phyloP scores from a whole-genome alignment of 2,888 invertebrate genomes.

The Drosophila prolongata region DNA sequence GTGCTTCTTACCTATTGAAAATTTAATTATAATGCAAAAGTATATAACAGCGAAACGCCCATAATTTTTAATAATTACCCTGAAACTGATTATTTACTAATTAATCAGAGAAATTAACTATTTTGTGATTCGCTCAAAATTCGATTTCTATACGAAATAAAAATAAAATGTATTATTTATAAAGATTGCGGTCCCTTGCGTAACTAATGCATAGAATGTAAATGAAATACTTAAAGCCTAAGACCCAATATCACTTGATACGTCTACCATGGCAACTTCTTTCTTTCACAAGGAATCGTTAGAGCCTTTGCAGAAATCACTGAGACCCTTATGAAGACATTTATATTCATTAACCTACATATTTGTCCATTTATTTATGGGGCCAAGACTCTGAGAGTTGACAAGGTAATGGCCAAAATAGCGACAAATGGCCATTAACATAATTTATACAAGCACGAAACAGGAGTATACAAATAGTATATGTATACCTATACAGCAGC shows the following conservation, averaged over 20 bases:
- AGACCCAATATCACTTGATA: slow-evolving; percentile 8
- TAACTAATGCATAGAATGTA: too few relatives aligned
- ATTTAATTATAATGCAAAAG: too few relatives aligned
- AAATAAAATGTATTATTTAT: too few relatives aligned
- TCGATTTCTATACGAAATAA: too few relatives aligned
- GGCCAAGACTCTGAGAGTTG: slow-evolving; percentile 18
- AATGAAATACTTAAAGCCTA: too few relatives aligned
- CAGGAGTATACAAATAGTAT: slow-evolving; percentile 7
- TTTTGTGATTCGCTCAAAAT: too few relatives aligned
- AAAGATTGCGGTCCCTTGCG: too few relatives aligned
- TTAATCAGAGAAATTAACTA: too few relatives aligned
- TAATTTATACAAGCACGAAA: slow-evolving; percentile 63
- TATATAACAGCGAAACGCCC: too few relatives aligned
- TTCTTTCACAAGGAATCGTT: not conserved
- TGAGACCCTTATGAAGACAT: slow-evolving; percentile 49
- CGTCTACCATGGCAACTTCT: not conserved
- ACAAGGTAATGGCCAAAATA: slow-evolving; percentile 43
- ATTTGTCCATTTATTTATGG: slow-evolving; percentile 35
- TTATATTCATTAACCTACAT: slow-evolving; percentile 67
- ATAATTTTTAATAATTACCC: too few relatives aligned
- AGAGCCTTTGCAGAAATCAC: not conserved
- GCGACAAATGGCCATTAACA: slow-evolving; percentile 68
- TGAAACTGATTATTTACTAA: too few relatives aligned
- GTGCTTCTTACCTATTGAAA: too few relatives aligned
- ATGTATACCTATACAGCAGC: slow-evolving; percentile 36